Conservation (phyloP, 2,113 vertebrate species). For the Oenanthe melanoleuca region DNA sequence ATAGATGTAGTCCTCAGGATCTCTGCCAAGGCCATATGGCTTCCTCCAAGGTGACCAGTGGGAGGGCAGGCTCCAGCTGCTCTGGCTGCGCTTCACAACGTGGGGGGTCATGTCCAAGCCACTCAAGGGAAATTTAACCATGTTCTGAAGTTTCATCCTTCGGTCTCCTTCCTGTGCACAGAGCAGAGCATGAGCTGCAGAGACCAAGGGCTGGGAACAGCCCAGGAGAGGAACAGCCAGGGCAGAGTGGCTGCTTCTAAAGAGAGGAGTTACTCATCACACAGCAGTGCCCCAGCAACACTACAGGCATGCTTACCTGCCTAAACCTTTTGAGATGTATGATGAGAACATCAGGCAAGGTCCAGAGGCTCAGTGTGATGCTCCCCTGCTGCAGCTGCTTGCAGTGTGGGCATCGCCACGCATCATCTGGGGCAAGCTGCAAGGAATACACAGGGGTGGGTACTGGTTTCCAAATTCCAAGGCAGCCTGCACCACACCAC, state of each 20-base stretch:
- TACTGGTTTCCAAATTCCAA: background rate
- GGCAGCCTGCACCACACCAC: background rate
- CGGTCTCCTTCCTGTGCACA: conserved; percentile 87
- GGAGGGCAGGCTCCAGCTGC: conserved; percentile 94
- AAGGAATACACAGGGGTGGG: background rate
- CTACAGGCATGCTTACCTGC: conserved; percentile 81
- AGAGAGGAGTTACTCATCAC: background rate
- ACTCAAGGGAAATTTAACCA: conserved; percentile 90
- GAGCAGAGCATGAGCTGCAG: background rate
- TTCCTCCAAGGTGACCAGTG: conserved; percentile 96
- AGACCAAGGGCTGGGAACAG: background rate
- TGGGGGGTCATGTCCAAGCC: conserved; percentile 98
- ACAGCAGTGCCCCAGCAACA: background rate
- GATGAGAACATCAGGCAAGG: conserved; percentile 95
- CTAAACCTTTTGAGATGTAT: conserved; percentile 96
- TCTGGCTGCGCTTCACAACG: conserved; percentile 95
- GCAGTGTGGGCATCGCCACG: conserved; percentile 97
- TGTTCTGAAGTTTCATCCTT: conserved; percentile 93
- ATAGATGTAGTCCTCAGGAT: conserved; percentile 94
- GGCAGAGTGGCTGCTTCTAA: background rate
- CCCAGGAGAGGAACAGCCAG: background rate
- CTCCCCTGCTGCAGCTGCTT: conserved; percentile 98
- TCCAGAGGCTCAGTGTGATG: conserved; percentile 97
- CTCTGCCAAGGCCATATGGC: conserved; percentile 89
- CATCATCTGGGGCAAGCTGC: conserved; percentile 94